These are phyloP conservation scores for Hiodon tergisus DNA, from an alignment of 2,113 vertebrate species.

Conservation along the genomic window DNA sequence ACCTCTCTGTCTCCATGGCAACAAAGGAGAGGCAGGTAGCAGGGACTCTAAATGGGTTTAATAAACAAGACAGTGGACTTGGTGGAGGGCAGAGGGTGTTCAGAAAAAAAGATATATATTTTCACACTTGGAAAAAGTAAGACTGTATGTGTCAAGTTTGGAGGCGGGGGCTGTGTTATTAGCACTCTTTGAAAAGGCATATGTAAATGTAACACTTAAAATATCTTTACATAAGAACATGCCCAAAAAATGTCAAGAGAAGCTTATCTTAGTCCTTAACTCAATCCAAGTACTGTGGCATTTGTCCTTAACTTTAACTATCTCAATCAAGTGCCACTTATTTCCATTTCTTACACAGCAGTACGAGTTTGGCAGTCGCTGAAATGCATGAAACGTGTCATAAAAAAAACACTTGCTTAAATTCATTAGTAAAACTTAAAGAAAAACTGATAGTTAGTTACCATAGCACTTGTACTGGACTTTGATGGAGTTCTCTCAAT, in stretches of 20 bases:
- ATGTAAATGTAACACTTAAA: slow-evolving; percentile 1
- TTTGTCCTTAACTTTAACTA: not conserved
- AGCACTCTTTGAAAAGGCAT: not conserved
- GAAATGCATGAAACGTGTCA: too few relatives aligned
- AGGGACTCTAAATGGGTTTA: slow-evolving; percentile 18
- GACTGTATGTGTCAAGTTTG: not conserved
- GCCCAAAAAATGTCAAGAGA: not conserved
- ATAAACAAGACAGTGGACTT: slow-evolving; percentile 6
- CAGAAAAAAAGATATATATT: not conserved
- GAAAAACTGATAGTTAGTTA: too few relatives aligned
- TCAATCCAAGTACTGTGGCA: not conserved
- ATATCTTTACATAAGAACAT: not conserved
- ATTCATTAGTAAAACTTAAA: too few relatives aligned
- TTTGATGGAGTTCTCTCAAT: too few relatives aligned
- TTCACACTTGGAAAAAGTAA: not conserved
- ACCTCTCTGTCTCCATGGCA: slow-evolving; percentile 56
- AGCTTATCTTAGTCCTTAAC: not conserved
- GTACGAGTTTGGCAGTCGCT: too few relatives aligned
- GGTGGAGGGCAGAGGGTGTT: slow-evolving; percentile 4
- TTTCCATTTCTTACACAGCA: not conserved
- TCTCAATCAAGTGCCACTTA: not conserved
- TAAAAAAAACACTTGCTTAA: too few relatives aligned
- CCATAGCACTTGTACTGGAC: too few relatives aligned
- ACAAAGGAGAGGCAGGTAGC: slow-evolving; percentile 55
- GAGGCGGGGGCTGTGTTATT: not conserved